Base-by-base conservation (phyloP, 2,888 invertebrate genomes). In the Amphipoea oculea region DNA sequence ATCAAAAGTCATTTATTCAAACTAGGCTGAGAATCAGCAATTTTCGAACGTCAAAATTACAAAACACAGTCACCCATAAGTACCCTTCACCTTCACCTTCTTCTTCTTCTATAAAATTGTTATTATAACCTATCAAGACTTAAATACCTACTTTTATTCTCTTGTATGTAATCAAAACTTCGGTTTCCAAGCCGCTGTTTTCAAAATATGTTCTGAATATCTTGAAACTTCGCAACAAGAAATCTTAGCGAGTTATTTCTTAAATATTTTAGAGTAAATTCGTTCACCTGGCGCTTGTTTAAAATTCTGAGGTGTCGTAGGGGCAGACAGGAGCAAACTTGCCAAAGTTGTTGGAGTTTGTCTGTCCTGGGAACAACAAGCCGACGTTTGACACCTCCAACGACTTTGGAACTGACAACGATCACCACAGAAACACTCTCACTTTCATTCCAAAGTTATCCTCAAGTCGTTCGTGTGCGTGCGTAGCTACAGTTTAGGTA, bases 271-370 rank as follows among this genome's bases (percentile, higher is more conserved):
- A 93, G 92, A 91, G 92, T 94, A 94, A 94, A 93, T 92, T 93
- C 91, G 91, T 94, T 94, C 95, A 94, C 93, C 94, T 95, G 95
- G 92, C 90, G 90, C 91, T 95, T 95, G 93, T 92, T 96, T 95
- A 95, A 96, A 94, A 95, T 96, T 95, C 95, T 92, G 92, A 94
- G 93, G 92, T 94, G 93, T 92, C 91, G 92, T 90, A 87, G 90
- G 90, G 91, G 89, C 91, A 90, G 92, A 91, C 93, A 90, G 88
- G 88, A 90, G 91, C 88, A 91, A 92, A 94, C 92, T 94, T 93
- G 90, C 85, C 84, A 81, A 94, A 94, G 91, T 94, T 93, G 90
- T 89, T 88, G 84, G 90, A 92, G 90, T 91, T 90, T 81, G 88
- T 81, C 91, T 91, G 91, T 90, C 92, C 90, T 88, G 92, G 92